These are phyloP conservation scores for Dendropsophus ebraccatus DNA, from an alignment of 2,113 vertebrate species.

Conservation along the genomic window DNA sequence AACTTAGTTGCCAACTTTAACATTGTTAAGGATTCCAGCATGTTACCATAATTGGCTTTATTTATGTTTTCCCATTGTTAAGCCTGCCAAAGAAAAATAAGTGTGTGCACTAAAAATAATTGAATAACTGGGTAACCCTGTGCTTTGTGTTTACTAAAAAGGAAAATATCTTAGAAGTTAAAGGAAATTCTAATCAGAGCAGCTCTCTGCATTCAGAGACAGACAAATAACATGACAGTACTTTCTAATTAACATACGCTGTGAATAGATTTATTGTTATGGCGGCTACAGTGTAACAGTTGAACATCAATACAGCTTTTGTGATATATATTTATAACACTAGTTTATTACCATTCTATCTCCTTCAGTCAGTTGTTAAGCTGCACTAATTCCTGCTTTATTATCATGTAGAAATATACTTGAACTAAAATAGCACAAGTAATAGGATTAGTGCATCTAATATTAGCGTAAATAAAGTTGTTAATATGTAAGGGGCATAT, in stretches of 20 bases:
- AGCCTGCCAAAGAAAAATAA: neutral
- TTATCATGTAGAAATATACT: conserved; percentile 29
- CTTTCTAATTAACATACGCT: conserved; percentile 22
- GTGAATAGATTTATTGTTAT: conserved; percentile 52
- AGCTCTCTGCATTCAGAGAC: neutral
- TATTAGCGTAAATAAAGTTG: conserved; percentile 38
- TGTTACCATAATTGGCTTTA: conserved; percentile 40
- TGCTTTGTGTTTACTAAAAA: neutral
- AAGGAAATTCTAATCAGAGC: conserved; percentile 10
- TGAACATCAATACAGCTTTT: conserved; percentile 46
- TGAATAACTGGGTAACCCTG: neutral
- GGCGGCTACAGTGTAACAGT: conserved; percentile 10
- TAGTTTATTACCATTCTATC: conserved; percentile 4
- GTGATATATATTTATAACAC: conserved; percentile 45
- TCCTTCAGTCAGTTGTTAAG: conserved; percentile 29
- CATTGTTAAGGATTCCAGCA: neutral
- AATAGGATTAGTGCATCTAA: conserved; percentile 50
- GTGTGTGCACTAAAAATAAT: neutral
- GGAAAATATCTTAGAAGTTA: neutral
- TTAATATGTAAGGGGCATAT: conserved; percentile 26
- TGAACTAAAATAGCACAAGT: conserved; percentile 32
- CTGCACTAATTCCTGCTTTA: conserved; percentile 24
- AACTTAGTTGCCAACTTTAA: neutral
- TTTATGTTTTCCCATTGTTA: conserved; percentile 7
- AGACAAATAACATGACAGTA: conserved; percentile 9